A percentile compares a stretch with the other conserved stretches of the same genome.
Conservation (phyloP, 2,113 vertebrate genomes). For the Ellobius talpinus region DNA sequence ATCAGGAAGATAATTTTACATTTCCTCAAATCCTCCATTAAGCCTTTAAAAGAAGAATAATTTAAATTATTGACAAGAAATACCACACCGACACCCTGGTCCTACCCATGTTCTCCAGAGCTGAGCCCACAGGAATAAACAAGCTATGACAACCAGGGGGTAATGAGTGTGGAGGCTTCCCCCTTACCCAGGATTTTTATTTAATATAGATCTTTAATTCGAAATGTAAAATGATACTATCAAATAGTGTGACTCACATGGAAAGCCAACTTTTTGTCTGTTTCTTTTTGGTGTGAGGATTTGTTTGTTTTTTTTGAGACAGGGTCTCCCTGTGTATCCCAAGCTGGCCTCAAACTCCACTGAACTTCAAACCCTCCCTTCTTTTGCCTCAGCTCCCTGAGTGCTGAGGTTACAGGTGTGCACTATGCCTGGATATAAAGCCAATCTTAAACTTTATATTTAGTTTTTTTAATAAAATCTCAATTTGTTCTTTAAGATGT, state of each 20-base stretch:
- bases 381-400: neutral
- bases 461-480: neutral
- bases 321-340: neutral
- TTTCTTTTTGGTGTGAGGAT: neutral
- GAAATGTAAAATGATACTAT: neutral
- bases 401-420: neutral
- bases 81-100: neutral
- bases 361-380: neutral
- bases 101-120: neutral
- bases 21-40: slow-evolving; percentile 91
- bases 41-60: slow-evolving; percentile 85
- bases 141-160: neutral
- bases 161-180: neutral
- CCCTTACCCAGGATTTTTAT: neutral
- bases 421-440: neutral
- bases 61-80: slow-evolving; percentile 66
- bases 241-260: slow-evolving; percentile 18
- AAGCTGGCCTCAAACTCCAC: neutral
- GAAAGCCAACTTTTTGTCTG: neutral
- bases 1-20: slow-evolving; percentile 95
- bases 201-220: neutral
- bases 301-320: neutral
- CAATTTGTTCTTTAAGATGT: neutral
- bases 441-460: neutral
- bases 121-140: neutral